These are phyloP conservation scores for Oreochromis mossambicus DNA, from an alignment of 2,797 vertebrate genomes.

Conservation along the genomic window DNA sequence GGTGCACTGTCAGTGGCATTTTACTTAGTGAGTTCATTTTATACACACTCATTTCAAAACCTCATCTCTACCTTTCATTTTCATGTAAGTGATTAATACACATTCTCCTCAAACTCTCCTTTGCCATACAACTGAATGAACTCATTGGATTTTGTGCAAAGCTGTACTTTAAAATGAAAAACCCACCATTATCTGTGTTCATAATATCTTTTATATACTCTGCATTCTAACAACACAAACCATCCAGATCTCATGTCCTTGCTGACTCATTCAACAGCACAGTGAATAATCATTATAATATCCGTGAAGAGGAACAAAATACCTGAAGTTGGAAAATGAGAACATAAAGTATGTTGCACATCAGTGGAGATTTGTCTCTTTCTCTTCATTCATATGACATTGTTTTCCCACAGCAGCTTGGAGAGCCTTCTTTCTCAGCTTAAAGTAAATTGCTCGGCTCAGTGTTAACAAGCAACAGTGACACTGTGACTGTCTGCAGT, in stretches of 20 bases:
- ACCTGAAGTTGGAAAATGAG: background rate
- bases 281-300: slow-evolving; percentile 29
- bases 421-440: slow-evolving; percentile 9
- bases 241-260: background rate
- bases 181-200: background rate
- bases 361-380: background rate
- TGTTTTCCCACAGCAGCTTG: slow-evolving; percentile 21
- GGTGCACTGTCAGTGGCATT: slow-evolving; percentile 33
- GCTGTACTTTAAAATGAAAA: background rate
- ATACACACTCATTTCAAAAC: background rate
- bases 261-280: background rate
- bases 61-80: background rate
- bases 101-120: background rate
- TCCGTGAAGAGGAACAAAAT: background rate
- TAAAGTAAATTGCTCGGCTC: slow-evolving; percentile 30
- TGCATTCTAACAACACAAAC: background rate
- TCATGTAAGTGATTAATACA: slow-evolving; percentile 23
- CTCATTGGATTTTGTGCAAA: background rate
- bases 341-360: background rate
- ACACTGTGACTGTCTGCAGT: slow-evolving; percentile 27
- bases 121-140: background rate
- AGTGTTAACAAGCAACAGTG: slow-evolving; percentile 27
- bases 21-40: slow-evolving; percentile 54
- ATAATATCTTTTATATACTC: background rate
- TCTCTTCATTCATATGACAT: background rate